phyloP scores from a whole-genome alignment of 2,888 invertebrate genomes.

The Lasioglossum pauxillum region DNA sequence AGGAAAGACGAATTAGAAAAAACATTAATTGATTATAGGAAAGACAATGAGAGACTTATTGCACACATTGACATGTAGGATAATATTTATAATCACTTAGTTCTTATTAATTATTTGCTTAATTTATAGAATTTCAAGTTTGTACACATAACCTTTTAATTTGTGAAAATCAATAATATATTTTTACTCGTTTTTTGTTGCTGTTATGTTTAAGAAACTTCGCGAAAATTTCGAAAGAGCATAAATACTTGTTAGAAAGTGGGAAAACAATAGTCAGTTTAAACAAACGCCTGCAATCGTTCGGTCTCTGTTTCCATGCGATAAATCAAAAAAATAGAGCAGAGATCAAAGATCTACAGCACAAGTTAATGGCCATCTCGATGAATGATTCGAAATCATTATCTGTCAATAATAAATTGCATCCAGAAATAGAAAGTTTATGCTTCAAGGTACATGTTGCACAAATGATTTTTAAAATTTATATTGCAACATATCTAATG shows the following conservation, averaged over 20 bases:
- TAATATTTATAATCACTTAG: neutral
- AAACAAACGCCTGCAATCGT: slow-evolving; percentile 76
- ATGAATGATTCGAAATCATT: neutral
- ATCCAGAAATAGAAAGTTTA: slow-evolving; percentile 45
- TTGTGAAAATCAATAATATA: neutral
- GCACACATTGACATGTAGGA: slow-evolving; percentile 35
- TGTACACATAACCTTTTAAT: neutral
- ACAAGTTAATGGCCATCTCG: slow-evolving; percentile 53
- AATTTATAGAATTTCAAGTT: neutral
- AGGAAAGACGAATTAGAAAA: slow-evolving; percentile 67
- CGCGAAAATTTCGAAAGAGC: slow-evolving; percentile 76
- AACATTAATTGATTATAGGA: slow-evolving; percentile 65
- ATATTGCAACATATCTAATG: neutral
- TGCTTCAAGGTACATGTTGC: slow-evolving; percentile 37
- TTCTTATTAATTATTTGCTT: neutral
- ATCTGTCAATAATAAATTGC: neutral
- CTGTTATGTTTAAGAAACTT: slow-evolving; percentile 70
- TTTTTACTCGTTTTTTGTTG: neutral
- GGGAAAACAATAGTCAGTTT: slow-evolving; percentile 67
- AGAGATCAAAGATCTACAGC: slow-evolving; percentile 67
- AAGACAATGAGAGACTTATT: slow-evolving; percentile 60
- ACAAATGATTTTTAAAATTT: neutral
- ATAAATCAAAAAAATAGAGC: slow-evolving; percentile 70
- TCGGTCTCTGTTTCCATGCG: slow-evolving; percentile 70
- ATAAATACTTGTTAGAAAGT: slow-evolving; percentile 73